Percentiles rank a stretch among this genome's conserved stretches.
These are phyloP conservation scores for Psittacula cyanocephala DNA, from an alignment of 2,113 vertebrate genomes.

Conservation along the genomic window DNA sequence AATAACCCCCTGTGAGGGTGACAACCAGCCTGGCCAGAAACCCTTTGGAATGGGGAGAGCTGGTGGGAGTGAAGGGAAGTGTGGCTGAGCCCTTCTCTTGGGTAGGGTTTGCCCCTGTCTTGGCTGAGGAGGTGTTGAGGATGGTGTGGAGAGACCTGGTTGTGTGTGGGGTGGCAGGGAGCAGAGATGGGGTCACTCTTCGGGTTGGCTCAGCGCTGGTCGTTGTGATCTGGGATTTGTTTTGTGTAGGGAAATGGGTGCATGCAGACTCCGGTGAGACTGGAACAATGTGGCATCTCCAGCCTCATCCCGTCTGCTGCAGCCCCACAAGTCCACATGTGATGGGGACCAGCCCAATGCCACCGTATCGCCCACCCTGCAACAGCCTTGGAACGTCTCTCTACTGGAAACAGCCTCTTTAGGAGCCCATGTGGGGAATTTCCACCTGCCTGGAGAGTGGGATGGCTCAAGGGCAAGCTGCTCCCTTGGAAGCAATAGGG, in stretches of 20 bases:
- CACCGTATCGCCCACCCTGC: no score
- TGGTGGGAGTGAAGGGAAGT: rapidly evolving
- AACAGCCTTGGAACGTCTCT: background rate
- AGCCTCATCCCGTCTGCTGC: background rate
- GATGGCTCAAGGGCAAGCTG: background rate
- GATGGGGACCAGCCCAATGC: rapidly evolving
- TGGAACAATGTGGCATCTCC: rapidly evolving
- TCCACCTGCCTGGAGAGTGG: no score
- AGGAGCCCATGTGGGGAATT: rapidly evolving
- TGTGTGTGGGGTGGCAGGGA: rapidly evolving
- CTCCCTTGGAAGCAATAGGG: background rate
- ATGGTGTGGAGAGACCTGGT: background rate
- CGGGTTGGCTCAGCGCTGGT: background rate
- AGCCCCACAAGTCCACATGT: rapidly evolving
- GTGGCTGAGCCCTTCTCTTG: background rate
- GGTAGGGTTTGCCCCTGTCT: background rate
- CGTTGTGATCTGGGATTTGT: background rate
- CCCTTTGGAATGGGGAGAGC: background rate
- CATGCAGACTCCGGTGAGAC: no score
- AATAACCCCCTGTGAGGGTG: background rate
- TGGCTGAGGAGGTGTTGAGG: background rate
- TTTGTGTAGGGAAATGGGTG: background rate
- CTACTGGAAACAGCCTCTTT: background rate
- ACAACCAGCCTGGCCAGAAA: background rate
- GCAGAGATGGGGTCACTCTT: background rate